Evolutionary conservation across 2,888 invertebrate genomes (phyloP), one percentile per base, ranked within the genome.

Genomic region (Lingula anatina): DNA sequence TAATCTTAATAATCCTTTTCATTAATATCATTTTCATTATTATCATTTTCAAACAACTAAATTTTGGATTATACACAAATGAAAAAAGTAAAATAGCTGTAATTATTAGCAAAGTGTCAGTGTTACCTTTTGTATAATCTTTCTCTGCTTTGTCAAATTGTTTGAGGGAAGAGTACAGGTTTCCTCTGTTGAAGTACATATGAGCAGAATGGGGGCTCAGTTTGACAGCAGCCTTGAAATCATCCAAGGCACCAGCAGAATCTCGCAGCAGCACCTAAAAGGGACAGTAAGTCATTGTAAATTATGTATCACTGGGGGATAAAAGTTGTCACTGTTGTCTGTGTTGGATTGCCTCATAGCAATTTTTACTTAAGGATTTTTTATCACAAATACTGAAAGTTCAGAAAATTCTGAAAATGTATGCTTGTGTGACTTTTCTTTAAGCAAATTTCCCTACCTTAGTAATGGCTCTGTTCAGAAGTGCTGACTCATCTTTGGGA

Each of bases 131-230:
- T 26, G 64, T 63, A 56, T 70, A 75, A 54, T 75, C 74, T 38
- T 61, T 57, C 48, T 73, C 74, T 12, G 75, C 75, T 46, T 62
- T 60, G 5, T 68, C 66, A 47, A 56, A 71, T 54, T 66, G 59
- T 15, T 65, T 63, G 49, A 71, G 56, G n/a, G 73, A 70, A 21
- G 66, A 60, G 51, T 69, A 71, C 37, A 76, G 61, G 44, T 75
- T 75, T 15, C 66, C 76, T 48, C 76, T 53, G 62, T 76, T 76
- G 53, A 75, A 71, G 60, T 72, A 76, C 54, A 74, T 68, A 54
- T 75, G 74, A 5, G 74, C 73, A 0, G 72, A 71, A 55, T 66
- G 59, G 0, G 76, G 75, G 47, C 72, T 70, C 46, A 75, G 54
- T 38, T 62, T 57, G 44, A 70, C 64, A 24, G 76, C 74, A 21